Evolutionary conservation across 2,797 vertebrate genomes (phyloP), one percentile per base, ranked within the genome.

Genomic region (Danionella dracula): DNA sequence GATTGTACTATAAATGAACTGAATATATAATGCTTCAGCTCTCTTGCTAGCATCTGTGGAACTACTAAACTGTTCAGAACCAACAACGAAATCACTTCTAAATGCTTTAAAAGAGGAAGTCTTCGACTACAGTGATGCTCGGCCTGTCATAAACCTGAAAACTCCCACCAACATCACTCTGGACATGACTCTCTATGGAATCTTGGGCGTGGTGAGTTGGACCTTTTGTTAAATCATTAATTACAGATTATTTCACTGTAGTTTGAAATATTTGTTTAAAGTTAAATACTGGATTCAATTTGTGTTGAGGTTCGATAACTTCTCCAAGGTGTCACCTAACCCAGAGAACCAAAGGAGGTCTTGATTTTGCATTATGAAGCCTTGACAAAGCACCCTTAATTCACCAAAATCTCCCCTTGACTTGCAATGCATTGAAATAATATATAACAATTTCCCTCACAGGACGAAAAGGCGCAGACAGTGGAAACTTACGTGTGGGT

Each of bases 391-490:
- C n/a, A n/a, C n/a, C n/a, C n/a, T n/a, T n/a, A n/a, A n/a, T n/a
- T n/a, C n/a, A n/a, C n/a, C n/a, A n/a, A n/a, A n/a, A n/a, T n/a
- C n/a, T n/a, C 10, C 4, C 4, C n/a, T 11, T 23, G 16, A 55
- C 16, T 4, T 4, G 48, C 1, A 12, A 5, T 11, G n/a, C 19
- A 51, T 15, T 49, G 10, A 4, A 31, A 4, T 8, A 32, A 17
- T 4, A 4, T 6, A 6, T 21, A 13, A 9, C 1, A 38, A 13
- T 32, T 13, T 54, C 17, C 59, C 31, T 68, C 69, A 46, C 38
- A 89, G 86, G 62, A 90, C 78, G 84, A 86, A 73, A 88, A 88
- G 66, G 44, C 78, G 21, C 87, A 90, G 61, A 35, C 87, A 27
- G 50, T 89, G 37, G 86, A 73, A 27, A 86, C 86, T 1, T 88